Base-by-base conservation (phyloP, 2,113 vertebrate genomes). In the Clarias magur region DNA sequence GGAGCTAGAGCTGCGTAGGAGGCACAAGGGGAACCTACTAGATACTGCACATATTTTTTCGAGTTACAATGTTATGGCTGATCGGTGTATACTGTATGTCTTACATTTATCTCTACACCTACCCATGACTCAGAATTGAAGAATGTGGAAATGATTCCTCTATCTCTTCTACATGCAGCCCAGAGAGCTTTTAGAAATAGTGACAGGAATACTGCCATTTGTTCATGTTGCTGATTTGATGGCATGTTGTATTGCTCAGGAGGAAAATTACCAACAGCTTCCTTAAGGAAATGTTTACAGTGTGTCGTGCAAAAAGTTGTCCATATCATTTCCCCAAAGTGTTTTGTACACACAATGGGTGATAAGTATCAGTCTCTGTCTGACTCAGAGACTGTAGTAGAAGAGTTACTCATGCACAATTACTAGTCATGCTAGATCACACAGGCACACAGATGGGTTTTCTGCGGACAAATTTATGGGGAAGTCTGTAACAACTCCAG, bases 341-440 rank as follows among this genome's bases (percentile, higher is more conserved):
- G 27, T 25, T 80, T 62, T 27, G n/a, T 34, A 63, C n/a, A 54
- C 54, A 78, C 57, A 48, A 16, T 2, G 12, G 27, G 27, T 21
- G 19, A 79, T 65, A 56, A 65, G 48, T 6, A 30, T 8, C 57
- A 65, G 62, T 79, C 17, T 34, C 34, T 68, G 6, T 17, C 30
- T 85, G 67, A 16, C 62, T 80, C 38, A 42, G 48, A 78, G 19
- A 59, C 27, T 56, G 60, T 76, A 63, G 57, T 78, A 82, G 68
- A 60, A 72, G 67, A 81, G 25, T 27, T 72, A 56, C 27, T 56
- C 72, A 87, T 87, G 86, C 60, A 79, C 62, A 84, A 87, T 84
- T 67, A 79, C 57, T 53, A 27, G 17, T 67, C 30, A n/a, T 42
- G 48, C 56, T 87, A 48, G 60, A 57, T 76, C 60, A 56, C 27